Evolutionary conservation across 2,113 vertebrate genomes (phyloP).

Genomic region (Lasiurus cinereus): DNA sequence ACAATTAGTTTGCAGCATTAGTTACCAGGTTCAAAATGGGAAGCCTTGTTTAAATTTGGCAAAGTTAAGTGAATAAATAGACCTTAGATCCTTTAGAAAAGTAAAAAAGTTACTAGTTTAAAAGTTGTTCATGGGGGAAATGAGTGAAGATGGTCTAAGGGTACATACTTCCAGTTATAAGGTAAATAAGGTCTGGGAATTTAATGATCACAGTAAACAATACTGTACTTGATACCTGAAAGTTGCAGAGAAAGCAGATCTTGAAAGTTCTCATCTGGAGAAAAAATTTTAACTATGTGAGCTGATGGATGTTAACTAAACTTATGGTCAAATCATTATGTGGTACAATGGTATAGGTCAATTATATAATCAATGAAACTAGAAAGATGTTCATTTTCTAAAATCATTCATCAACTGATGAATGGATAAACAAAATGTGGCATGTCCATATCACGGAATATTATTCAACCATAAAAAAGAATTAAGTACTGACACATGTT

Average conservation of each 20-base stretch:
- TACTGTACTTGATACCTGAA: not conserved
- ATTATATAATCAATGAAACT: not conserved
- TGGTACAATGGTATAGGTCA: not conserved
- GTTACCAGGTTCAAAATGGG: slow-evolving; percentile 24
- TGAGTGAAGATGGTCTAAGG: not conserved
- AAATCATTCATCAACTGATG: slow-evolving; percentile 24
- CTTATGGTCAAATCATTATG: not conserved
- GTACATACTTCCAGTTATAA: not conserved
- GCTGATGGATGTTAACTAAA: not conserved
- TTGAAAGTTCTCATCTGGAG: not conserved
- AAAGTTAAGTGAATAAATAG: not conserved
- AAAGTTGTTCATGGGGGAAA: not conserved
- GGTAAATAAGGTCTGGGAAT: not conserved
- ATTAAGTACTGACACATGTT: not conserved
- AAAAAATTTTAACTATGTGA: not conserved
- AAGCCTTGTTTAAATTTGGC: slow-evolving; percentile 24
- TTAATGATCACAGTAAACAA: not conserved
- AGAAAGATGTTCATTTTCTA: slow-evolving; percentile 21
- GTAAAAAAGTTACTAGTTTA: not conserved
- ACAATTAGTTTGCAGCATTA: not conserved
- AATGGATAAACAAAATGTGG: slow-evolving; percentile 30
- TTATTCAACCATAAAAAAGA: slow-evolving; percentile 4
- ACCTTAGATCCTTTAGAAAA: not conserved
- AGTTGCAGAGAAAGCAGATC: not conserved
- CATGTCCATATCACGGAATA: not conserved